Conservation (phyloP, 2,113 vertebrate genomes). For the Ranitomeya variabilis region DNA sequence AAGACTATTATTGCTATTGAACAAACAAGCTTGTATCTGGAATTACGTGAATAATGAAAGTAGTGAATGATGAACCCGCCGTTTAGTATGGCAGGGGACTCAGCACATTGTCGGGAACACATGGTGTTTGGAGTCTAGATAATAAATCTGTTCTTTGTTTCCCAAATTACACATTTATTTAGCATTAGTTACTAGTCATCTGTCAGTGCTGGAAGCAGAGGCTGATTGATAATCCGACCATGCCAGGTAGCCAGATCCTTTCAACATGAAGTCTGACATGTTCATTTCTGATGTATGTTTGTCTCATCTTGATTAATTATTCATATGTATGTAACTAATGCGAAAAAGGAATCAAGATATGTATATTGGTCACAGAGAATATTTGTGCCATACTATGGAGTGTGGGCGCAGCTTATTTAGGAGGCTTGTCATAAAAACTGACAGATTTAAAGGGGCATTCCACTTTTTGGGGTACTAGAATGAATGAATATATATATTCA, state of each 20-base stretch:
- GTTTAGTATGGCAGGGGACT: not conserved
- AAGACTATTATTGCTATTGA: too few species aligned
- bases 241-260: conserved; percentile 10
- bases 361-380: too few species aligned
- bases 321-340: not conserved
- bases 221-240: not conserved
- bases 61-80: not conserved
- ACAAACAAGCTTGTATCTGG: too few species aligned
- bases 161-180: not conserved
- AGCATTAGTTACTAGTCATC: not conserved
- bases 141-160: not conserved
- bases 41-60: too few species aligned
- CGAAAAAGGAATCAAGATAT: too few species aligned
- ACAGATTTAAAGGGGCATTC: too few species aligned
- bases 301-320: not conserved
- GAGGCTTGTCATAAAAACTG: too few species aligned
- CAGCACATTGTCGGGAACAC: not conserved
- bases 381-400: too few species aligned
- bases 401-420: too few species aligned
- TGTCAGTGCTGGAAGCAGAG: not conserved
- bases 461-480: too few species aligned
- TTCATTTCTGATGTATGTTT: not conserved
- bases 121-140: not conserved
- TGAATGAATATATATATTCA: too few species aligned
- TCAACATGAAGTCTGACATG: not conserved